phyloP scores from a whole-genome alignment of 1,140 invertebrate genomes.

The Drosophila pectinifera region DNA sequence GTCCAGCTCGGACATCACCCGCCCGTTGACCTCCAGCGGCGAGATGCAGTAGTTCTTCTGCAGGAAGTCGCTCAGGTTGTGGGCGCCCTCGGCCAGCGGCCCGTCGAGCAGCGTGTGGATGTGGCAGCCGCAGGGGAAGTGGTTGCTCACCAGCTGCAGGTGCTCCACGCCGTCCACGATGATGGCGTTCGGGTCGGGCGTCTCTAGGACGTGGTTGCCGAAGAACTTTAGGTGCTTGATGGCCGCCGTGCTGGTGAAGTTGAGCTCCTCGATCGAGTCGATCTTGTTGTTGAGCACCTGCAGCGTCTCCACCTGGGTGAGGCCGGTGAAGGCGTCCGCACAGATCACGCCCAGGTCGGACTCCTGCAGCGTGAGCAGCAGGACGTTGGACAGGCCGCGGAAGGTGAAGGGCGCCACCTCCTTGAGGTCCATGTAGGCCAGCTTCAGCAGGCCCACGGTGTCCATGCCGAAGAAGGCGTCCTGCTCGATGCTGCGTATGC shows the following conservation, averaged over 20 bases:
- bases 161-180: constrained; percentile 88
- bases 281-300: constrained; percentile 94
- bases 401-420: constrained; percentile 90
- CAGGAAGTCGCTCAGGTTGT: constrained; percentile 88
- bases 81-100: constrained; percentile 89
- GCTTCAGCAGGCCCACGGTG: constrained; percentile 90
- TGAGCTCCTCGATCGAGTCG: constrained; percentile 90
- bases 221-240: constrained; percentile 90
- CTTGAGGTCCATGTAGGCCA: constrained; percentile 92
- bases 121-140: constrained; percentile 94
- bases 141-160: constrained; percentile 90
- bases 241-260: constrained; percentile 88
- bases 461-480: constrained; percentile 93
- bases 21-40: constrained; percentile 91
- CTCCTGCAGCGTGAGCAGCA: constrained; percentile 90
- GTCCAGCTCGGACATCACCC: constrained; percentile 89
- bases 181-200: constrained; percentile 88
- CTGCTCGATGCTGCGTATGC: constrained; percentile 90
- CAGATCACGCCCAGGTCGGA: constrained; percentile 91
- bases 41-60: constrained; percentile 93
- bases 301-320: constrained; percentile 88
- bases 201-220: constrained; percentile 92
- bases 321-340: constrained; percentile 89
- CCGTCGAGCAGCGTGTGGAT: constrained; percentile 90
- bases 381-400: constrained; percentile 90